phyloP scores from a whole-genome alignment of 2,888 invertebrate genomes.

The Philereme vetulata region DNA sequence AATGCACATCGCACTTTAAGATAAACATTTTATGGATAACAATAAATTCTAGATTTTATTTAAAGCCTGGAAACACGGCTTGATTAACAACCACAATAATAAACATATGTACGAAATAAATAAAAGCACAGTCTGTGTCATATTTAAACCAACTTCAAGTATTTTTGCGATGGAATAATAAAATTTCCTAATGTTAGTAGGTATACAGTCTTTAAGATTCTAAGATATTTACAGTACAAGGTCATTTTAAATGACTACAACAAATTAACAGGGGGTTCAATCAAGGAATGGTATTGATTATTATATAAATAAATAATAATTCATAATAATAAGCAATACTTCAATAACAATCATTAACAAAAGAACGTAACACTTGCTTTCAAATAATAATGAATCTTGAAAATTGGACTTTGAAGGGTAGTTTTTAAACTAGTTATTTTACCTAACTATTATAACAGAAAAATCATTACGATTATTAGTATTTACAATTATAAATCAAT shows the following conservation, averaged over 20 bases:
- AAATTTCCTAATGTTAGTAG: constrained; percentile 45
- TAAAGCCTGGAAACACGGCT: constrained; percentile 4
- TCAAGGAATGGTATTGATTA: background rate
- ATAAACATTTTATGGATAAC: constrained; percentile 13
- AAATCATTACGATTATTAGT: constrained; percentile 25
- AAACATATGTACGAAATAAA: background rate
- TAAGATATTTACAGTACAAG: constrained; percentile 72
- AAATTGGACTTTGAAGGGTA: constrained; percentile 15
- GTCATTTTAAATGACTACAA: constrained; percentile 70
- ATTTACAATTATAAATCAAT: constrained; percentile 31
- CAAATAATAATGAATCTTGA: background rate
- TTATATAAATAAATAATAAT: too few species aligned
- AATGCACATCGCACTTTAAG: background rate
- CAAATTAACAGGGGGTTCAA: constrained; percentile 38
- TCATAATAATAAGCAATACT: too few species aligned
- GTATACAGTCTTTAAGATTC: constrained; percentile 80
- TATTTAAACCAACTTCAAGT: constrained; percentile 7
- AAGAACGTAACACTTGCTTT: too few species aligned
- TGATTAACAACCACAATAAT: constrained; percentile 7
- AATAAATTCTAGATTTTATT: constrained; percentile 17
- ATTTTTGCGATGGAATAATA: constrained; percentile 7
- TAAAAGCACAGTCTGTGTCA: constrained; percentile 27
- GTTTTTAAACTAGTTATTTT: constrained; percentile 2
- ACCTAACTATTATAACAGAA: constrained; percentile 7
- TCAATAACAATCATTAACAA: too few species aligned